Percentiles rank a stretch among this genome's conserved stretches.
Evolutionary conservation across 64 coral and sea anemone genomes (phyloP).

Genomic region (Pachyseris speciosa): DNA sequence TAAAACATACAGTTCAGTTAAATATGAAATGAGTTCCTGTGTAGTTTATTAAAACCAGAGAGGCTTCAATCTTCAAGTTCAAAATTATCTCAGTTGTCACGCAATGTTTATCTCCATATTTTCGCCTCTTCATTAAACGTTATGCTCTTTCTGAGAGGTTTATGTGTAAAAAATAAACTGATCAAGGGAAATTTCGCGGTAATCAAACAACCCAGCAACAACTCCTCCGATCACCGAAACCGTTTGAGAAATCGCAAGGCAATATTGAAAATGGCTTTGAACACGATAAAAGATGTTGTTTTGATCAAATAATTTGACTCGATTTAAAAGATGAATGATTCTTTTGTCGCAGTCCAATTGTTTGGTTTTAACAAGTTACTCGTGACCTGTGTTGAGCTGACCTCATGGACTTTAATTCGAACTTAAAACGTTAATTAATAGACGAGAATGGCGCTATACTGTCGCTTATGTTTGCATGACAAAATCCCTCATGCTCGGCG

Average conservation of each 20-base stretch:
- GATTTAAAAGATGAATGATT: neutral
- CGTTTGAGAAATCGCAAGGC: too few relatives aligned
- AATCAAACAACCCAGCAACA: neutral
- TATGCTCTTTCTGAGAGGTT: neutral
- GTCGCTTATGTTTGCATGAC: too few relatives aligned
- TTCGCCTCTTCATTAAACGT: neutral
- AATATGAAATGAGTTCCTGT: too few relatives aligned
- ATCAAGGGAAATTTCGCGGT: neutral
- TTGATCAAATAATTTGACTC: neutral
- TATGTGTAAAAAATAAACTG: neutral
- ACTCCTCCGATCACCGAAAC: neutral
- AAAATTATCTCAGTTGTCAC: too few relatives aligned
- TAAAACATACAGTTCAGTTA: too few relatives aligned
- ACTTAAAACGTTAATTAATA: neutral
- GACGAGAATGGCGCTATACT: neutral
- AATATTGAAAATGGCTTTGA: neutral
- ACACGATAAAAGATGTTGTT: neutral
- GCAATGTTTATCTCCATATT: too few relatives aligned
- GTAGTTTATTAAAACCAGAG: too few relatives aligned
- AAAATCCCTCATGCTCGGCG: too few relatives aligned
- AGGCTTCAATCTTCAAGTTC: too few relatives aligned
- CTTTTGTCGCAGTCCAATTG: neutral
- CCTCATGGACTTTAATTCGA: neutral
- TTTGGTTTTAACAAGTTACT: neutral
- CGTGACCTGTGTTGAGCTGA: neutral